These are phyloP conservation scores for Yasuhikotakia modesta DNA, from an alignment of 2,797 vertebrate genomes.

Conservation along the genomic window DNA sequence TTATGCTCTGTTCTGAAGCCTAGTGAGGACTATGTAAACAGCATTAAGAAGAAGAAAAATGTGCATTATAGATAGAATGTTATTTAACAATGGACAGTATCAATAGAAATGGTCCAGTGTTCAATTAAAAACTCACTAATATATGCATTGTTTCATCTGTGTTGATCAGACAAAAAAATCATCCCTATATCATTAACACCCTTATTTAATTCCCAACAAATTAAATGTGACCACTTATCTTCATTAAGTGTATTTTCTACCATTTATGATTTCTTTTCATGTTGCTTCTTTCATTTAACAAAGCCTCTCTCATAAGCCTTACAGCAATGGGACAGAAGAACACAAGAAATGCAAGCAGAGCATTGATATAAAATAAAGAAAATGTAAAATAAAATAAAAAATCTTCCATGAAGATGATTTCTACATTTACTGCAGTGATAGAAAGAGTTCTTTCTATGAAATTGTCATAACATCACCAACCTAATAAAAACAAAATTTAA, in stretches of 20 bases:
- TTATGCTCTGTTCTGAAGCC: conserved; percentile 2
- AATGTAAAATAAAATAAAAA: neutral
- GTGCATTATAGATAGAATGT: too few relatives aligned
- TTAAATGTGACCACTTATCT: too few relatives aligned
- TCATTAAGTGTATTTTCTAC: too few relatives aligned
- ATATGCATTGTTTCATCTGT: too few relatives aligned
- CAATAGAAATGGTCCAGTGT: too few relatives aligned
- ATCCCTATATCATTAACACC: too few relatives aligned
- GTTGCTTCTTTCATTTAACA: neutral
- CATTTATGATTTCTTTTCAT: too few relatives aligned
- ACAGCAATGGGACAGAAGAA: neutral
- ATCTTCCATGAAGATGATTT: neutral
- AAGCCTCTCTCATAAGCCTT: neutral
- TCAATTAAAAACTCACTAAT: too few relatives aligned
- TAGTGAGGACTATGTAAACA: conserved; percentile 1
- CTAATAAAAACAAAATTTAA: neutral
- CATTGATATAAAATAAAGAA: neutral
- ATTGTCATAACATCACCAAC: neutral
- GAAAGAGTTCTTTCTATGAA: neutral
- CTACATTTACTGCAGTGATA: neutral
- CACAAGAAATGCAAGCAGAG: neutral
- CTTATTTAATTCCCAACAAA: too few relatives aligned
- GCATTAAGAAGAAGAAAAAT: neutral
- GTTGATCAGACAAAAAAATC: too few relatives aligned
- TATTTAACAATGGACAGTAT: too few relatives aligned